A percentile compares a stretch with the other conserved stretches of the same genome.
Evolutionary conservation across 1,140 invertebrate species (phyloP).

Genomic region (Apis cerana): DNA sequence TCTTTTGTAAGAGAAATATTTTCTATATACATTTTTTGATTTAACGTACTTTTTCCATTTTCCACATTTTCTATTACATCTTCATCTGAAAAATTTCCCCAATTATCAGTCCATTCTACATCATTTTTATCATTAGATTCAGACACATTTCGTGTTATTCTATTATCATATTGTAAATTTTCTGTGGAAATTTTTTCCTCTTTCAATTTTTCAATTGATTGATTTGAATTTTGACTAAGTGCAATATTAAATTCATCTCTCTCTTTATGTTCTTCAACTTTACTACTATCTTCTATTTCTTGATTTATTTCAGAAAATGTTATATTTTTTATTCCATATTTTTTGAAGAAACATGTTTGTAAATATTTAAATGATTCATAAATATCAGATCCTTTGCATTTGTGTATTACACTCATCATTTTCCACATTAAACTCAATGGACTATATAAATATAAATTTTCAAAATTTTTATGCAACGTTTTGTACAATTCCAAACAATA

Average conservation of each 20-base stretch:
- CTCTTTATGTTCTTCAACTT: neutral
- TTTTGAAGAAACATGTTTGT: slow-evolving; percentile 43
- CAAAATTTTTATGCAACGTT: slow-evolving; percentile 53
- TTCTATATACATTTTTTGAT: slow-evolving; percentile 26
- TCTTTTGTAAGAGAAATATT: slow-evolving; percentile 6
- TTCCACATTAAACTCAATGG: slow-evolving; percentile 70
- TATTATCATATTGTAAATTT: neutral
- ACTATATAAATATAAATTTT: slow-evolving; percentile 67
- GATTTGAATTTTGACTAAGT: neutral
- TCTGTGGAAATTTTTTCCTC: slow-evolving; percentile 12
- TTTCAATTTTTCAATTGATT: neutral
- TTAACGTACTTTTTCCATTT: slow-evolving; percentile 29
- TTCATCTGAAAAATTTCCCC: slow-evolving; percentile 71
- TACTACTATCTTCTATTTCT: neutral
- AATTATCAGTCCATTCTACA: slow-evolving; percentile 68
- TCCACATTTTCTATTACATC: slow-evolving; percentile 55
- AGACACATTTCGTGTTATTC: neutral
- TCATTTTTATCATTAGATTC: slow-evolving; percentile 43
- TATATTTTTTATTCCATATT: slow-evolving; percentile 15
- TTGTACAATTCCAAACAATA: slow-evolving; percentile 73
- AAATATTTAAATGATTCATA: slow-evolving; percentile 58
- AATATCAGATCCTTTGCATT: slow-evolving; percentile 55
- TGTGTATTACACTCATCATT: slow-evolving; percentile 54
- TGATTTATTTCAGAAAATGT: neutral
- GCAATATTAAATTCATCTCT: neutral